A percentile compares a stretch with the other conserved stretches of the same genome.
These are phyloP conservation scores for Neopelma chrysocephalum DNA, from an alignment of 2,797 vertebrate genomes.

Conservation along the genomic window DNA sequence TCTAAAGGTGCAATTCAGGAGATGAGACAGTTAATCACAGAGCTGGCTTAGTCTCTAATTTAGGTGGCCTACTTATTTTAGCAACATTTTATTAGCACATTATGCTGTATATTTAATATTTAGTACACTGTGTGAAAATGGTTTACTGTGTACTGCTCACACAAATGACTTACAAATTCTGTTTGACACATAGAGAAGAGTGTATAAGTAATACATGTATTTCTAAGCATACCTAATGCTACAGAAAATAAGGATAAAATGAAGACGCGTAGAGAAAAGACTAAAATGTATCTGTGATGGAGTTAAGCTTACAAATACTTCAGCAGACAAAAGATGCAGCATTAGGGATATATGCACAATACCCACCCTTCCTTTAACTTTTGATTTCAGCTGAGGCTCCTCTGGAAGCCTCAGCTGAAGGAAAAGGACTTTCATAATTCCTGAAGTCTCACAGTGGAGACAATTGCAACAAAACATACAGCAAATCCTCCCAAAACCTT, in stretches of 20 bases:
- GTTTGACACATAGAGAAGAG: slow-evolving; percentile 9
- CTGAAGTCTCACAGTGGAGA: not conserved
- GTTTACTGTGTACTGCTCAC: slow-evolving; percentile 42
- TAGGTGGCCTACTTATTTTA: slow-evolving; percentile 65
- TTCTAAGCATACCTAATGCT: not conserved
- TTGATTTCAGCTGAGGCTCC: not conserved
- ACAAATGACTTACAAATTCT: slow-evolving; percentile 58
- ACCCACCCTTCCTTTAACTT: not conserved
- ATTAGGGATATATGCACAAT: not conserved
- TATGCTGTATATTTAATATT: slow-evolving; percentile 61
- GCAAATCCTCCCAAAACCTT: not conserved
- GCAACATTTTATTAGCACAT: slow-evolving; percentile 58
- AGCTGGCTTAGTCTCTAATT: slow-evolving; percentile 30
- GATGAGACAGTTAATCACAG: slow-evolving; percentile 51
- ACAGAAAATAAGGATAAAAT: slow-evolving; percentile 18
- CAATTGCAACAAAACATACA: not conserved
- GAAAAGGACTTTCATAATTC: not conserved
- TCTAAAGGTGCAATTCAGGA: slow-evolving; percentile 32
- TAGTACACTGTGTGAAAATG: slow-evolving; percentile 38
- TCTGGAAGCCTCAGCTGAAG: not conserved
- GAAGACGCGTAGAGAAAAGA: not conserved
- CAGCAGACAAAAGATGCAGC: not conserved
- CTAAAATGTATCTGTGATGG: not conserved
- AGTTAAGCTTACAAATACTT: not conserved
- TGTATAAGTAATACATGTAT: not conserved